Percentiles rank a stretch among this genome's conserved stretches.
Evolutionary conservation across 2,113 vertebrate species (phyloP).

Genomic region (Cyprinus carpio): DNA sequence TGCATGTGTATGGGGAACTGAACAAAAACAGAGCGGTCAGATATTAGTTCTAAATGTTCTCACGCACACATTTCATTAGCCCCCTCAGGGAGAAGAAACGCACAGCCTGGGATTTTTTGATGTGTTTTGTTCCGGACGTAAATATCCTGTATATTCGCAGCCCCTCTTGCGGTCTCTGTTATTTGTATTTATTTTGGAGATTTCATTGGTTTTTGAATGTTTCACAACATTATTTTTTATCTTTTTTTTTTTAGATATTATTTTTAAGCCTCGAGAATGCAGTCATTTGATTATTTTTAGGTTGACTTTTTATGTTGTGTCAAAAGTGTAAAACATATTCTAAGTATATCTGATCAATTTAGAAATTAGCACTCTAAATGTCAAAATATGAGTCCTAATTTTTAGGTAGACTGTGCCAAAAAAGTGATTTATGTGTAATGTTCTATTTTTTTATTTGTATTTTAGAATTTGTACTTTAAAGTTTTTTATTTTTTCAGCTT

Average conservation of each 20-base stretch:
- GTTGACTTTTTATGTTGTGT: background rate
- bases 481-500: background rate
- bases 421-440: background rate
- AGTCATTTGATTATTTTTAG: background rate
- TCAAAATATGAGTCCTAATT: background rate
- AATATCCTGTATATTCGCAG: constrained; percentile 5
- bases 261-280: background rate
- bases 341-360: background rate
- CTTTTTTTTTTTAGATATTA: background rate
- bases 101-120: background rate
- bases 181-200: background rate
- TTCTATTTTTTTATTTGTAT: background rate
- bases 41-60: background rate
- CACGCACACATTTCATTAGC: background rate
- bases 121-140: background rate
- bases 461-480: background rate
- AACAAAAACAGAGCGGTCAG: background rate
- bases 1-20: background rate
- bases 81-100: background rate
- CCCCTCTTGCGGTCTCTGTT: background rate
- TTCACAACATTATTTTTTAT: background rate
- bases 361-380: background rate
- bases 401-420: background rate
- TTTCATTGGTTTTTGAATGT: background rate
- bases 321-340: background rate